phyloP scores from a whole-genome alignment of 2,113 vertebrate genomes.

The Silurus glanis region DNA sequence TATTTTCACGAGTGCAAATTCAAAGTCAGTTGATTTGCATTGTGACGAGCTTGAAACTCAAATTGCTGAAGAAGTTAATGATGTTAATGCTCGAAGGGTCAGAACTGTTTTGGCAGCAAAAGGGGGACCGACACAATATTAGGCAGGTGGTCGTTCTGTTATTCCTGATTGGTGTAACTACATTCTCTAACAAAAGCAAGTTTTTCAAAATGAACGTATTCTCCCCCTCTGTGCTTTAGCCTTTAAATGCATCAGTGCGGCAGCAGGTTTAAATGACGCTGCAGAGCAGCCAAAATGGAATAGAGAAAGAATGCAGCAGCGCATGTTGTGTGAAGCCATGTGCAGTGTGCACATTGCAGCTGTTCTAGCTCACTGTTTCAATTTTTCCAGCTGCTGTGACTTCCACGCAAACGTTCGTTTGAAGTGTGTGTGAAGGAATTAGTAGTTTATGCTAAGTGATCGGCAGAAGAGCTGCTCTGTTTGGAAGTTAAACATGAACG shows the following conservation, averaged over 20 bases:
- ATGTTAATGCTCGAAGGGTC: too few relatives aligned
- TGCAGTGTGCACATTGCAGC: constrained; percentile 1
- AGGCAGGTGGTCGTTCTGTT: too few relatives aligned
- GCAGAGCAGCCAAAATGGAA: background rate
- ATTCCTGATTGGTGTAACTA: too few relatives aligned
- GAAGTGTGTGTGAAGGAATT: background rate
- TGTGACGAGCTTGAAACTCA: background rate
- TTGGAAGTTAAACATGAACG: background rate
- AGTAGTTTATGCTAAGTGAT: background rate
- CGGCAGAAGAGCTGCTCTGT: background rate
- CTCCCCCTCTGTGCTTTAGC: background rate
- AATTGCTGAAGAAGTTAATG: too few relatives aligned
- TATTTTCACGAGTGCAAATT: background rate
- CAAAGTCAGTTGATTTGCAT: background rate
- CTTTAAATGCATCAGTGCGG: background rate
- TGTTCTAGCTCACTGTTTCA: constrained; percentile 4
- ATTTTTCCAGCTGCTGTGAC: constrained; percentile 3
- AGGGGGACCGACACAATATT: too few relatives aligned
- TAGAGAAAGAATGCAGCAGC: background rate
- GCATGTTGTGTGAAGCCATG: background rate
- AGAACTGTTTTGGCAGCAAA: too few relatives aligned
- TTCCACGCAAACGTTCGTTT: background rate
- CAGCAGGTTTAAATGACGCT: background rate
- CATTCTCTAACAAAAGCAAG: too few relatives aligned
- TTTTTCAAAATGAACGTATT: background rate